Base-by-base conservation (phyloP, 2,888 invertebrate species). In the Laspeyria flexula region DNA sequence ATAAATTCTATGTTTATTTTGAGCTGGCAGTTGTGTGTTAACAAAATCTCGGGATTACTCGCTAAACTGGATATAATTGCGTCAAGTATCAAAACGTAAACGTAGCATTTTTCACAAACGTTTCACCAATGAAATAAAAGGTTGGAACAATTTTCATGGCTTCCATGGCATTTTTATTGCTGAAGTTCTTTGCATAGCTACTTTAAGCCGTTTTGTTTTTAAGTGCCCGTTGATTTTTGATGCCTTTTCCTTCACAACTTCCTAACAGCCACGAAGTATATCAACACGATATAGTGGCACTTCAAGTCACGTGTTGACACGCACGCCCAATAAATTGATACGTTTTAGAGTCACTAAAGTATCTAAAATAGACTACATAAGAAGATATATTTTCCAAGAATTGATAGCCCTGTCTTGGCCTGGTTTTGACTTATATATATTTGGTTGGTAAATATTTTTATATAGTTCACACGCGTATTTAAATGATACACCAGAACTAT, bases 61-160 rank as follows among this genome's bases (percentile, higher is more conserved):
- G 43, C 31, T 13, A 41, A 33, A 44, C 27, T 39, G 42, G 43
- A 35, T 30, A 40, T 9, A 12, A 61, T 52, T 45, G 39, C 46
- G 53, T 11, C 10, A 30, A 59, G 33, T 41, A 35, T 29, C 15
- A 38, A 44, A 58, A 59, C 48, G 16, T 27, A n/a, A 29, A 21
- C 23, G 37, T 44, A 52, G 27, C 39, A 54, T 37, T 60, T 54
- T 43, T 47, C 60, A 47, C 39, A 31, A 60, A 65, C 45, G 55
- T 62, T 52, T 45, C 37, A 15, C 9, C 25, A 23, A 55, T 55
- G 43, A 43, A 55, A 65, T 39, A 60, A 55, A 61, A 65, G 46
- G 29, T 54, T 40, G 54, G 37, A 59, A 51, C 65, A 38, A 50
- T 52, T 49, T 51, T 49, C 53, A 48, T 60, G 38, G 37, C 25